Percentiles rank a stretch among this genome's conserved stretches.
phyloP scores from a whole-genome alignment of 2,888 invertebrate genomes.

The Cheilosia vernalis region DNA sequence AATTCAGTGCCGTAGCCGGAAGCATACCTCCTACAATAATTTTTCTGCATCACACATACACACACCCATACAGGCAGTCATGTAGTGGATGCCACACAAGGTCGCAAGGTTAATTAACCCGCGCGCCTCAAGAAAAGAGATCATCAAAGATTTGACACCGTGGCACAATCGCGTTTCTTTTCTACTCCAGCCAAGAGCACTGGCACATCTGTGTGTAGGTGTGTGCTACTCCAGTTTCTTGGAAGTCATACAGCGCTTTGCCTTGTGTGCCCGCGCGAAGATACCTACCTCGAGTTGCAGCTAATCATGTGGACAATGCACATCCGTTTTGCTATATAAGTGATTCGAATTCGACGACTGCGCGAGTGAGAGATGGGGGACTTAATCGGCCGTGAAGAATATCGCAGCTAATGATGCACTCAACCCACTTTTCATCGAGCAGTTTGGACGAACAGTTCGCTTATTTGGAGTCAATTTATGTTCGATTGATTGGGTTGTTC shows the following conservation, averaged over 20 bases:
- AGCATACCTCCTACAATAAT: conserved; percentile 50
- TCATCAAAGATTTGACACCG: conserved; percentile 74
- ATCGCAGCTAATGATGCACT: conserved; percentile 71
- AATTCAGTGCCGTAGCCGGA: conserved; percentile 49
- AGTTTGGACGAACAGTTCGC: conserved; percentile 47
- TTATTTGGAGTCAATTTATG: conserved; percentile 41
- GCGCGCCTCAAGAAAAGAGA: conserved; percentile 69
- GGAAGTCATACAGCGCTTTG: conserved; percentile 54
- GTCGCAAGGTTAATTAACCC: conserved; percentile 73
- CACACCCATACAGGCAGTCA: background rate
- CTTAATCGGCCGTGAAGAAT: conserved; percentile 69
- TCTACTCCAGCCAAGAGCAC: conserved; percentile 27
- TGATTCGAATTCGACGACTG: conserved; percentile 33
- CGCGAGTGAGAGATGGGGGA: conserved; percentile 42
- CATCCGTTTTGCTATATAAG: conserved; percentile 72
- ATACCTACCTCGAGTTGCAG: conserved; percentile 36
- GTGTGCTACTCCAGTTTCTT: conserved; percentile 72
- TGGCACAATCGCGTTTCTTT: conserved; percentile 43
- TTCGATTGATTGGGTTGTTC: conserved; percentile 59
- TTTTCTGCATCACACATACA: conserved; percentile 29
- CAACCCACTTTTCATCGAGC: conserved; percentile 71
- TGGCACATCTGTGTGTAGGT: conserved; percentile 49
- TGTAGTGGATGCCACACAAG: conserved; percentile 65
- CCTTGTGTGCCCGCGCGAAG: conserved; percentile 40
- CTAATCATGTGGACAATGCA: conserved; percentile 74